Base-by-base conservation (phyloP, 2,888 invertebrate genomes). In the Yponomeuta evonymella region DNA sequence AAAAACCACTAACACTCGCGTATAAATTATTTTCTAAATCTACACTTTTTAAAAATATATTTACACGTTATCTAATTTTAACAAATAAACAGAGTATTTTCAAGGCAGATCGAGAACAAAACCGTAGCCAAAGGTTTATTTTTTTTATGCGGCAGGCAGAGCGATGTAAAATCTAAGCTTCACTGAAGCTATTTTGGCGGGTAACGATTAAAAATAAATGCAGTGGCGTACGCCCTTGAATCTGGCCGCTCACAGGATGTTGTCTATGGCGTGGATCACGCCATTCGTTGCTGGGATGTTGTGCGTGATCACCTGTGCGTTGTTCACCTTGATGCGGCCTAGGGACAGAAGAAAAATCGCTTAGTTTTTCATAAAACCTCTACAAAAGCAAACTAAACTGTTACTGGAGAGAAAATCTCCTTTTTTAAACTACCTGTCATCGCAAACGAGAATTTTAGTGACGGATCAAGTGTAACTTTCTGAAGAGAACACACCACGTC, bases 281-380 rank as follows among this genome's bases (percentile, higher is more conserved):
- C 97, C 97, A 84, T 97, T 97, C 70, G 97, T 97, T 70, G 97
- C 95, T 70, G 97, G 97, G 78, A 97, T 96, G 86, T 97, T 97
- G 84, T 96, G 96, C 69, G 97, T 96, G 73, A 96, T 89, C 80
- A 97, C 95, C 82, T 95, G 95, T 30, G 95, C 95, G 81, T 96
- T 96, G 87, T 97, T 97, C 75, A 96, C 95, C 85, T 96, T 96
- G 77, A 97, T 95, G 84, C 96, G 96, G 76, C 97, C 97, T 96
- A 92, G 43, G 89, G 90, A 72, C 12, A 64, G 74, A 12, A 51
- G 11, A 11, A 58, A 12, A 15, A 15, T 15, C 12, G 51, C 4
- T 51, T 51, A 51, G 6, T 43, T 43, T 43, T 43, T 43, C 43
- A 43, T 43, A 8, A 43, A 8, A 43, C 8, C 1, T 43, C 43